phyloP scores from a whole-genome alignment of 2,888 invertebrate species.

The Hirudinaria manillensis region DNA sequence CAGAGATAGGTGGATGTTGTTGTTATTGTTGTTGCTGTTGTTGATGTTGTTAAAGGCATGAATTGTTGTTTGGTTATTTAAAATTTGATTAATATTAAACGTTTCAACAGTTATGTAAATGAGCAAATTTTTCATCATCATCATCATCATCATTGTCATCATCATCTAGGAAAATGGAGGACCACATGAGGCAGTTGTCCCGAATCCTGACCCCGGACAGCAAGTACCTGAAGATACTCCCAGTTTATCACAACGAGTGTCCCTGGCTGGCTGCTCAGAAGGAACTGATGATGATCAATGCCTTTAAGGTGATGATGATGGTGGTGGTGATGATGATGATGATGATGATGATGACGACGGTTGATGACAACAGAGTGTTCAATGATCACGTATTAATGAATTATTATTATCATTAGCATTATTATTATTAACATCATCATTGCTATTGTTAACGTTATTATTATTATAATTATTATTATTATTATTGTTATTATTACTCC shows the following conservation, averaged over 20 bases:
- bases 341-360: conserved; percentile 9
- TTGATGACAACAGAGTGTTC: no score
- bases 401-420: background rate
- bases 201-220: conserved; percentile 71
- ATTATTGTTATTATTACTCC: background rate
- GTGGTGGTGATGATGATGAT: background rate
- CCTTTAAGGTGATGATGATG: conserved; percentile 63
- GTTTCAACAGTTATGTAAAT: no score
- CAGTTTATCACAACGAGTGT: conserved; percentile 78
- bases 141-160: background rate
- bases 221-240: conserved; percentile 73
- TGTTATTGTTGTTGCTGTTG: background rate
- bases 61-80: background rate
- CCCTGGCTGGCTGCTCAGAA: conserved; percentile 93
- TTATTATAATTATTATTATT: background rate
- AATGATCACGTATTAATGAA: conserved; percentile 1
- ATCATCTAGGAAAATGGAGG: conserved; percentile 63
- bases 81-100: background rate
- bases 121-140: no score
- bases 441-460: no score
- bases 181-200: conserved; percentile 78
- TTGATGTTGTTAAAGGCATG: background rate
- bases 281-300: conserved; percentile 77
- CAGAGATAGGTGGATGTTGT: conserved; percentile 62
- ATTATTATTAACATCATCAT: no score